Base-by-base conservation (phyloP, 2,113 vertebrate genomes). In the Tamias sibiricus region DNA sequence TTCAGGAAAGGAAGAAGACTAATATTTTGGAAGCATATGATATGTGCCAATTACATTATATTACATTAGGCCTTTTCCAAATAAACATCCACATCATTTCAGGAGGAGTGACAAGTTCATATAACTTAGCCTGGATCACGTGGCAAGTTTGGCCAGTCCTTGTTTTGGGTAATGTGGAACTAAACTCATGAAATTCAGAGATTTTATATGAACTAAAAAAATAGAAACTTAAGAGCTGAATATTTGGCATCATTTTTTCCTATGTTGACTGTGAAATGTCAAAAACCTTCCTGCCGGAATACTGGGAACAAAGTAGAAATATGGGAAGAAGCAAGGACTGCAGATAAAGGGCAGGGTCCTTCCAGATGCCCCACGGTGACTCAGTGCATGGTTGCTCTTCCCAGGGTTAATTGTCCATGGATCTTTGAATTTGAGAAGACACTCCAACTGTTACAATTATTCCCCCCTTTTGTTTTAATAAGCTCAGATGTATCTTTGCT, bases 361-460 rank as follows among this genome's bases (percentile, higher is more conserved):
- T n/a, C 24, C 54, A 37, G 47, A 54, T 49, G 19, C 2, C 4
- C 7, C 2, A 14, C 1, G 11, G 3, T 24, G 20, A 8, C 40
- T 87, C 24, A 3, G 35, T 47, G 32, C 37, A 49, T 40, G 9
- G 5, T 12, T 82, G 7, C 16, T 37, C 49, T 91, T 92, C 47
- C 20, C 26, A 22, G 32, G 6, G 22, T 57, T 54, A 44, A 26
- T 8, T 68, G 64, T 82, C 20, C 22, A 26, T 52, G 24, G 6
- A 90, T 64, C 26, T 26, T 79, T 66, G 32, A 90, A 47, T 92
- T 81, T 82, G 69, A 93, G 17, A 90, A 83, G 11, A 76, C 35
- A 49, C 13, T 87, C 3, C 9, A 66, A 37, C 8, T 28, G 6
- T 37, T 79, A 47, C 30, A 77, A 90, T 54, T 28, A 90, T 68